Evolutionary conservation across 2,888 invertebrate genomes (phyloP).

Genomic region (Phytoseiulus persimilis): DNA sequence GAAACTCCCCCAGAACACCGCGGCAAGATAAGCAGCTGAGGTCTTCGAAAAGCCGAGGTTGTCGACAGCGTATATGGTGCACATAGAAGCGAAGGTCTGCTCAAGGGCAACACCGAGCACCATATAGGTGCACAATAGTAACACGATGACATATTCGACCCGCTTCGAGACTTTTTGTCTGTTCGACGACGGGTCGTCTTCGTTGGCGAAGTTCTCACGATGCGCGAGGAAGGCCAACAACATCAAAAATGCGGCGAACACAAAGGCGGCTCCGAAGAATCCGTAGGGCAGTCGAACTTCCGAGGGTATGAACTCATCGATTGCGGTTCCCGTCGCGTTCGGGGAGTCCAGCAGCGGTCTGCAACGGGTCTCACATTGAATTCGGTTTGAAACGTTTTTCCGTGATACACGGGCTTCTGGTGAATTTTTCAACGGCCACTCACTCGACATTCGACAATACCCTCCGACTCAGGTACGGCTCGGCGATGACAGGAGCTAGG

Average conservation of each 20-base stretch:
- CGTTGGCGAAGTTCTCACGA: neutral
- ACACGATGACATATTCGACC: neutral
- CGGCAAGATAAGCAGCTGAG: neutral
- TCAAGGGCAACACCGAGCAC: slow-evolving; percentile 8
- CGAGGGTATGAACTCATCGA: neutral
- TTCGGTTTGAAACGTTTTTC: neutral
- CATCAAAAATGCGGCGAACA: neutral
- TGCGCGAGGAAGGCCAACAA: neutral
- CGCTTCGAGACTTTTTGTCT: neutral
- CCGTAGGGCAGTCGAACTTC: neutral
- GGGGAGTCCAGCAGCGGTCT: neutral
- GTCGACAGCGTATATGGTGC: slow-evolving; percentile 9
- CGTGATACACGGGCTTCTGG: neutral
- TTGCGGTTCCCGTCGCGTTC: neutral
- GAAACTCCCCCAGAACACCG: slow-evolving; percentile 10
- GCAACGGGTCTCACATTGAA: neutral
- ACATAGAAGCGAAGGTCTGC: slow-evolving; percentile 8
- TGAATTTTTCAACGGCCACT: neutral
- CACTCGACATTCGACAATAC: neutral
- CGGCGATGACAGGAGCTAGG: slow-evolving; percentile 39
- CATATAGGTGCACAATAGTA: slow-evolving; percentile 6
- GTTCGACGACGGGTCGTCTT: neutral
- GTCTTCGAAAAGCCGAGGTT: slow-evolving; percentile 20
- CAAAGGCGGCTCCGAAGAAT: neutral
- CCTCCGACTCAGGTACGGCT: slow-evolving; percentile 34